A percentile compares a stretch with the other conserved stretches of the same genome.
Evolutionary conservation across 2,113 vertebrate species (phyloP).

Genomic region (Galemys pyrenaicus): DNA sequence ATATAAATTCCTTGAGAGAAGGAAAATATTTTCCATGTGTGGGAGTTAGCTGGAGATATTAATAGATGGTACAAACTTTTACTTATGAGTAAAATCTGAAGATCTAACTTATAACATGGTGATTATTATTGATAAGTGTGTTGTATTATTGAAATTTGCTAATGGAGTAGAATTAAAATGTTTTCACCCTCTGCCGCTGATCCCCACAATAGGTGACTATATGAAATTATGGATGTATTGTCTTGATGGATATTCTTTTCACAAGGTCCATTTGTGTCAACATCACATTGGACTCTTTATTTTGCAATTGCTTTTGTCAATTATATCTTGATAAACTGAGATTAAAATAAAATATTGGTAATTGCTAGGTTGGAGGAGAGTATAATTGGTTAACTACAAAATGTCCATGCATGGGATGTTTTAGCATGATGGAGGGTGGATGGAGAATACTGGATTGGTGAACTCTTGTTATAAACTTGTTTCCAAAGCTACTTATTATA

Average conservation of each 20-base stretch:
- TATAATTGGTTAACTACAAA: background rate
- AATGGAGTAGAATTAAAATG: background rate
- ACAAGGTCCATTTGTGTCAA: background rate
- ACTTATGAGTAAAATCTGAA: background rate
- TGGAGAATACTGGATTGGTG: no score
- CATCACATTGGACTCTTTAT: background rate
- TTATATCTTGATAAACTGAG: background rate
- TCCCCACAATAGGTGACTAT: background rate
- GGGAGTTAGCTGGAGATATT: background rate
- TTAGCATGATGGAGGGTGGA: no score
- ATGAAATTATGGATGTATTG: background rate
- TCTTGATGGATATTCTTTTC: background rate
- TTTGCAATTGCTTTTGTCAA: background rate
- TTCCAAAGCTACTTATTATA: background rate
- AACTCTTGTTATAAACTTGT: background rate
- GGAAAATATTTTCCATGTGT: no score
- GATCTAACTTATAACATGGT: background rate
- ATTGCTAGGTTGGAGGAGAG: background rate
- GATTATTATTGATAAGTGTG: background rate
- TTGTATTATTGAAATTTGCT: background rate
- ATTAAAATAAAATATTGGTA: background rate
- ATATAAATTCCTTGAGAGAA: no score
- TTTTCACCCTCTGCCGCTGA: background rate
- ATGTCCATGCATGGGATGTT: background rate
- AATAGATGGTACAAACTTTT: background rate